Percentiles rank a stretch among this genome's conserved stretches.
These are phyloP conservation scores for Ariolimax columbianus DNA, from an alignment of 2,888 invertebrate species.

Conservation along the genomic window DNA sequence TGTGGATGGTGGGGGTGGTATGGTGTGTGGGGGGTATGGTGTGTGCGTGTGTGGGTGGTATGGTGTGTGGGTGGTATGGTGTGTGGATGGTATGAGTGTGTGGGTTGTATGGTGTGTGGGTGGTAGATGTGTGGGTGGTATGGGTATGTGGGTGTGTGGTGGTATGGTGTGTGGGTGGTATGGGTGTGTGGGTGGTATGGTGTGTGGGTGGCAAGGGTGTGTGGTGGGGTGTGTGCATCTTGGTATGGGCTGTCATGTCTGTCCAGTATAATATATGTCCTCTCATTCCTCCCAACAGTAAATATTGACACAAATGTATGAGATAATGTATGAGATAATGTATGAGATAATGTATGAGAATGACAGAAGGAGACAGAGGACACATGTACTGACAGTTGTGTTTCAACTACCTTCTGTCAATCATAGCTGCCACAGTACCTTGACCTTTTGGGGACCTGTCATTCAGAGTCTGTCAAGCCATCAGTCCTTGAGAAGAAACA, in stretches of 20 bases:
- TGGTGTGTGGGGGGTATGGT: background rate
- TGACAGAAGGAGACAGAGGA: background rate
- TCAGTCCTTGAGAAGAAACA: slow-evolving; percentile 74
- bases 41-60: no score
- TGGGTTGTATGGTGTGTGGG: background rate
- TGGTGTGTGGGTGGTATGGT: background rate
- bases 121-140: background rate
- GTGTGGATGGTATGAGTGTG: background rate
- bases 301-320: no score
- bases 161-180: background rate
- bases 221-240: no score
- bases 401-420: background rate
- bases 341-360: no score
- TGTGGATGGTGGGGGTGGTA: background rate
- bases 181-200: background rate
- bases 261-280: no score
- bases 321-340: no score
- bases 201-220: background rate
- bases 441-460: slow-evolving; percentile 78
- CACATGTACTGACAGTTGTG: no score
- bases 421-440: slow-evolving; percentile 74
- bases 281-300: no score
- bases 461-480: slow-evolving; percentile 76
- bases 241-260: background rate
- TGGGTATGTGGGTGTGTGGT: background rate